Evolutionary conservation across 2,888 invertebrate genomes (phyloP).

Genomic region (Apamea epomidion): DNA sequence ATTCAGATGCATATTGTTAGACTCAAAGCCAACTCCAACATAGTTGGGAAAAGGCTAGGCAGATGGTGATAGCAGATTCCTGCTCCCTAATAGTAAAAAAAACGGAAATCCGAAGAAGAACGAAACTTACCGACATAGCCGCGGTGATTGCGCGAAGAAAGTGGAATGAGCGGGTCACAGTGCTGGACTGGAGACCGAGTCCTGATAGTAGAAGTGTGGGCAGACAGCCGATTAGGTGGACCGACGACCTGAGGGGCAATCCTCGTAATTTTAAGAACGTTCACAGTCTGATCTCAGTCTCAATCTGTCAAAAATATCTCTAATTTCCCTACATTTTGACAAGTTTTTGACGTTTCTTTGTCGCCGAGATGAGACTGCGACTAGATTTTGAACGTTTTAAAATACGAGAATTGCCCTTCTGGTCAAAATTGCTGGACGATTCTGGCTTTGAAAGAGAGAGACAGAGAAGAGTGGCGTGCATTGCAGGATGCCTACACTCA

Average conservation of each 20-base stretch:
- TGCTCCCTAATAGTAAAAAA: too few species aligned
- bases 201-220: neutral
- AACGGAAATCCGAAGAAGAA: neutral
- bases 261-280: too few species aligned
- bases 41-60: neutral
- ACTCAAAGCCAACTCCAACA: neutral
- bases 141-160: neutral
- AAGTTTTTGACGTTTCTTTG: too few species aligned
- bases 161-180: neutral
- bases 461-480: neutral
- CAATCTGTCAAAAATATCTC: too few species aligned
- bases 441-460: neutral
- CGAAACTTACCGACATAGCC: neutral
- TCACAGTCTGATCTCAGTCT: too few species aligned
- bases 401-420: neutral
- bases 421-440: neutral
- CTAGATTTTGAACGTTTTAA: too few species aligned
- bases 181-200: too few species aligned
- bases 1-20: neutral
- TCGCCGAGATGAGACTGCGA: too few species aligned
- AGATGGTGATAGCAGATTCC: neutral
- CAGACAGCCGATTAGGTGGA: neutral
- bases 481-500: neutral
- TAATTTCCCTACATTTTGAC: too few species aligned
- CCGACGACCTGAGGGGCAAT: neutral